A percentile compares a stretch with the other conserved stretches of the same genome.
Evolutionary conservation across 1,140 invertebrate species (phyloP).

Genomic region (Lamellibrachia luymesi): DNA sequence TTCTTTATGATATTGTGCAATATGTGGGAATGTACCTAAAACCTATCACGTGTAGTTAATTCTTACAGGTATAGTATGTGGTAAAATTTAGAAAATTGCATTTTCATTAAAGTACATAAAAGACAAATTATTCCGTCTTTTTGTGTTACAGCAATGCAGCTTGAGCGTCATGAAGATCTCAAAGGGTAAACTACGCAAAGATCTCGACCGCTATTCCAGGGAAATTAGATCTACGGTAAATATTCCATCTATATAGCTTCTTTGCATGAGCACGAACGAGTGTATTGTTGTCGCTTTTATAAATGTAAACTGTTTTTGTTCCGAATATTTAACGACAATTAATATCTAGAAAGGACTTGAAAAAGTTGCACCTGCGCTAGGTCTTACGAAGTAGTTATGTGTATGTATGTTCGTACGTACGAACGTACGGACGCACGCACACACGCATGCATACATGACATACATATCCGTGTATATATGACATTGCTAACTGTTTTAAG

Average conservation of each 20-base stretch:
- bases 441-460: too few species aligned
- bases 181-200: constrained; percentile 34
- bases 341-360: too few species aligned
- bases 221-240: constrained; percentile 37
- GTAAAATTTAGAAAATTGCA: background rate
- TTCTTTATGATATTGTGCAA: too few species aligned
- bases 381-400: too few species aligned
- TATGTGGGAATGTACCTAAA: background rate
- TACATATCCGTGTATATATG: too few species aligned
- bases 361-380: too few species aligned
- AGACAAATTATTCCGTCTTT: background rate
- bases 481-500: too few species aligned
- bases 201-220: constrained; percentile 37
- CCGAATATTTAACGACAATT: too few species aligned
- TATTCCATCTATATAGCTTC: background rate
- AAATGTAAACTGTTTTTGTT: background rate
- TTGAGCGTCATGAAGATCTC: constrained; percentile 31
- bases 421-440: too few species aligned
- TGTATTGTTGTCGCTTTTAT: background rate
- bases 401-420: too few species aligned
- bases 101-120: background rate
- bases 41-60: background rate
- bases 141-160: constrained; percentile 6
- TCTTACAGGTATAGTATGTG: background rate
- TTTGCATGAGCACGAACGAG: background rate